phyloP scores from a whole-genome alignment of 2,113 vertebrate genomes.

The Probosciger aterrimus region DNA sequence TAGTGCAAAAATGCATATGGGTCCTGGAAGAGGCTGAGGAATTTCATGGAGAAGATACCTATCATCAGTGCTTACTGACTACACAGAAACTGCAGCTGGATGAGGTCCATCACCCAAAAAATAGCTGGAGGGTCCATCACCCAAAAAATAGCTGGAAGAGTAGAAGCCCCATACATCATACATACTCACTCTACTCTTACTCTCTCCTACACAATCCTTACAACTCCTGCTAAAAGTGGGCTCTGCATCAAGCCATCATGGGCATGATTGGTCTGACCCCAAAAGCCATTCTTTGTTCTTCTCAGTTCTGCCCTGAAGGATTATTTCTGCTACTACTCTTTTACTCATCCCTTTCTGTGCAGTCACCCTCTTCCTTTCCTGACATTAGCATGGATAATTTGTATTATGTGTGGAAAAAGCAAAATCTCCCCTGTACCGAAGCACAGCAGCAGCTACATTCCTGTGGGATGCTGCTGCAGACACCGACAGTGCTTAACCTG shows the following conservation, averaged over 20 bases:
- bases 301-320: neutral
- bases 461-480: neutral
- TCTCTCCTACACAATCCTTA: neutral
- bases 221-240: neutral
- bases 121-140: neutral
- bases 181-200: neutral
- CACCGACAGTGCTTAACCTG: neutral
- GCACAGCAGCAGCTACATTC: neutral
- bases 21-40: neutral
- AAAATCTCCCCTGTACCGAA: neutral
- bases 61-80: fast-evolving
- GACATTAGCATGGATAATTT: fast-evolving
- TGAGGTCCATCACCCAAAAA: neutral
- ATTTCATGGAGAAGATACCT: neutral
- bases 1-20: neutral
- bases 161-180: neutral
- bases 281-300: neutral
- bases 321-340: neutral
- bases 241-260: neutral
- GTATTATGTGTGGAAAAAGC: neutral
- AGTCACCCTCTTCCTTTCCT: neutral
- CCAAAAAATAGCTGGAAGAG: neutral
- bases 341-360: neutral
- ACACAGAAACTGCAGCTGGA: neutral
- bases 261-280: neutral